Conservation (phyloP, 2,888 invertebrate species). For the Ormyrus rosae region DNA sequence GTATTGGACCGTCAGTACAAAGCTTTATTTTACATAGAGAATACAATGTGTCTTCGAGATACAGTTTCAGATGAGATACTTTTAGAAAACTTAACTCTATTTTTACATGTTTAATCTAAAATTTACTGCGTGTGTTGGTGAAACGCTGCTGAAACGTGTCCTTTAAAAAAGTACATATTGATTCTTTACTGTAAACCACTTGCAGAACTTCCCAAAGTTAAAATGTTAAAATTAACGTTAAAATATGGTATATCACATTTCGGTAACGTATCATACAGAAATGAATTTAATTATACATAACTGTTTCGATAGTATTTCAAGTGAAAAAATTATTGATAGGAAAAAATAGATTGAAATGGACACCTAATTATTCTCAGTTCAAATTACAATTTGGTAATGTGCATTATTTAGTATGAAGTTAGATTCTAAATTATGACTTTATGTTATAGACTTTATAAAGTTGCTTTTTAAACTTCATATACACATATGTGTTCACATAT, state of each 20-base stretch:
- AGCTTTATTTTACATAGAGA: slow-evolving; percentile 46
- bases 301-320: slow-evolving; percentile 18
- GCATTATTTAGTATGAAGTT: neutral
- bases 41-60: slow-evolving; percentile 52
- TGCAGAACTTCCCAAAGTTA: slow-evolving; percentile 23
- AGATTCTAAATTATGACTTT: no score
- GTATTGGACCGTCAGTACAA: slow-evolving; percentile 54
- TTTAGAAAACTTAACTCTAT: slow-evolving; percentile 57
- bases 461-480: neutral
- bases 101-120: slow-evolving; percentile 56
- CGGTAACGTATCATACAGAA: slow-evolving; percentile 54
- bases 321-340: slow-evolving; percentile 4
- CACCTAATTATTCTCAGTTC: neutral
- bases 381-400: neutral
- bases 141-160: slow-evolving; percentile 44
- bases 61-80: slow-evolving; percentile 48
- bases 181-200: slow-evolving; percentile 37
- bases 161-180: slow-evolving; percentile 41
- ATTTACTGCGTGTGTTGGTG: slow-evolving; percentile 37
- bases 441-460: no score
- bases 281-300: slow-evolving; percentile 21
- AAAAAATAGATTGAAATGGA: slow-evolving; percentile 2
- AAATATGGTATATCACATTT: slow-evolving; percentile 55
- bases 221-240: slow-evolving; percentile 43
- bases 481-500: slow-evolving; percentile 20